A percentile compares a stretch with the other conserved stretches of the same genome.
phyloP scores from a whole-genome alignment of 2,888 invertebrate species.

The Hanleya hanleyi region DNA sequence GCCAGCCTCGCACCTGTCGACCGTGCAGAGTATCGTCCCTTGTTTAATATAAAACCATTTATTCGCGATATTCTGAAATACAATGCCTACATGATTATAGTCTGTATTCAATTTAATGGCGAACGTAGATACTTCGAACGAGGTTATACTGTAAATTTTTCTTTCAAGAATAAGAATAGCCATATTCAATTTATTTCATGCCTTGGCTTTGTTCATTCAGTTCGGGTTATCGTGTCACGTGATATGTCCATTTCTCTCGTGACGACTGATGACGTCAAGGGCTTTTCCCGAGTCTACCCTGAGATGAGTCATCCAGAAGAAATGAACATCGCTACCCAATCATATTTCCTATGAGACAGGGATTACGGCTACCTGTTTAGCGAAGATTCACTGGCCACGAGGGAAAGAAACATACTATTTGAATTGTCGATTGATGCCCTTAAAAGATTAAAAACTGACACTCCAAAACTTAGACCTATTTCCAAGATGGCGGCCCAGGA shows the following conservation, averaged over 20 bases:
- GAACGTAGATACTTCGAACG: no score
- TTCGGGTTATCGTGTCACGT: no score
- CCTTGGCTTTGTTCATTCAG: no score
- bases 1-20: no score
- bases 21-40: no score
- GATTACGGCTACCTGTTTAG: slow-evolving; percentile 40
- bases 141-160: no score
- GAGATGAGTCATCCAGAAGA: slow-evolving; percentile 69
- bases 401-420: slow-evolving; percentile 30
- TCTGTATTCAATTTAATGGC: no score
- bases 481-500: slow-evolving; percentile 68
- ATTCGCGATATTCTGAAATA: no score
- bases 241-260: slow-evolving; percentile 9
- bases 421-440: slow-evolving; percentile 33
- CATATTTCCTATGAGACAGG: slow-evolving; percentile 44
- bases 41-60: no score
- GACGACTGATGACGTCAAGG: slow-evolving; percentile 61
- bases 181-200: no score
- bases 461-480: slow-evolving; percentile 43
- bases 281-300: slow-evolving; percentile 69
- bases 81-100: no score
- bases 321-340: slow-evolving; percentile 63
- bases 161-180: no score
- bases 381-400: slow-evolving; percentile 34
- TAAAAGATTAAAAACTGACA: slow-evolving; percentile 4